Evolutionary conservation across 2,797 vertebrate genomes (phyloP), one percentile per base, ranked within the genome.

Genomic region (Oreochromis mossambicus): DNA sequence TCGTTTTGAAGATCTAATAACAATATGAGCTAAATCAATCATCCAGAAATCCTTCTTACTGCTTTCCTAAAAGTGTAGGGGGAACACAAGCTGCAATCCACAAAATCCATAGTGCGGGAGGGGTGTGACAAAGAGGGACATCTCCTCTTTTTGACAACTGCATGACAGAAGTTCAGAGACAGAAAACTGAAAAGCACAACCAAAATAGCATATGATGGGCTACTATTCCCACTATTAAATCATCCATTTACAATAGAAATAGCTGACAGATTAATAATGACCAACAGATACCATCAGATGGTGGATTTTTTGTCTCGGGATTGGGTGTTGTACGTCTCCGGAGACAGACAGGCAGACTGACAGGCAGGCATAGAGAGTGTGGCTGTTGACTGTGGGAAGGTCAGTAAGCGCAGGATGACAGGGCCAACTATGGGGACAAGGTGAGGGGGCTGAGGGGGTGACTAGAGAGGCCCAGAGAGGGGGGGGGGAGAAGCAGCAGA

Each of bases 401-500:
- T 94, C 88, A 83, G 85, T 87, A 66, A 89, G 85, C 46, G 8
- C 88, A 85, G 86, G 88, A 88, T 29, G 82, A 94, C 94, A 93
- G 90, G 90, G 94, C 90, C 55, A 77, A 87, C 86, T 68, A 82
- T 83, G 56, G 87, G 90, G 90, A 89, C 85, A 92, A 90, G 92
- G 91, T 91, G 91, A 94, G 83, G 87, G 89, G 88, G 87, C 82
- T 85, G 86, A 77, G 80, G 86, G 82, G 89, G 82, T 91, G 91
- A 88, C 73, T 46, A 75, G 29, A 82, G 88, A 87, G 92, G 92
- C 68, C 79, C 11, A 14, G 88, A 73, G 91, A 4, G 29, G 0
- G 87, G 81, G 92, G 21, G 95, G 92, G 89, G 95, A 96, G 96
- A 96, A 97, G 97, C 97, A 97, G 96, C 94, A 94, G 96, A 96